phyloP scores from a whole-genome alignment of 2,888 invertebrate genomes.

The Oasisia sp. region DNA sequence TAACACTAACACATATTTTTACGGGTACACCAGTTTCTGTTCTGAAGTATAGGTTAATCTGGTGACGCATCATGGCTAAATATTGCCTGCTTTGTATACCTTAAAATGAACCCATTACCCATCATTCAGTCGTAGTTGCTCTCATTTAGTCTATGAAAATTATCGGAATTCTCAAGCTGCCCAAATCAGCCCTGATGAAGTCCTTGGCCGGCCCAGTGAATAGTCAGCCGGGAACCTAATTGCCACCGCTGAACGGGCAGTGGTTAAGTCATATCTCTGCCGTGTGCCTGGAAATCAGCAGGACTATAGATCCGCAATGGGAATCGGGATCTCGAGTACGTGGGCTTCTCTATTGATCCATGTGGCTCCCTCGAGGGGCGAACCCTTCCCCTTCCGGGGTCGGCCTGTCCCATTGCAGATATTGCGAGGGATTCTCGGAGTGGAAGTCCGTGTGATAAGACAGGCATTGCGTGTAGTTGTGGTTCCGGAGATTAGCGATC shows the following conservation, averaged over 20 bases:
- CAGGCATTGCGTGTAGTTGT: neutral
- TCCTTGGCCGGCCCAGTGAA: neutral
- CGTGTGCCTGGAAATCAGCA: neutral
- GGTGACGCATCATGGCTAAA: neutral
- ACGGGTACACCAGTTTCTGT: neutral
- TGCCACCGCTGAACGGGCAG: neutral
- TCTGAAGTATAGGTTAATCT: neutral
- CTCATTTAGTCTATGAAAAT: slow-evolving; percentile 8
- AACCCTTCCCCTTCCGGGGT: neutral
- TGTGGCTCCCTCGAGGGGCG: neutral
- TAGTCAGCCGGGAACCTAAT: neutral
- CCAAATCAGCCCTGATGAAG: neutral
- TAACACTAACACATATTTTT: neutral
- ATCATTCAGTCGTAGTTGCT: neutral
- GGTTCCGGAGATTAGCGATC: neutral
- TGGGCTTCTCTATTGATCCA: neutral
- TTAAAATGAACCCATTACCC: neutral
- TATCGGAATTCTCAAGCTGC: neutral
- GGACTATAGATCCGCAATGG: neutral
- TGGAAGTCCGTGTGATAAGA: neutral
- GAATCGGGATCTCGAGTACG: neutral
- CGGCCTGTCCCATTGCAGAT: neutral
- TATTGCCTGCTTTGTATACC: neutral
- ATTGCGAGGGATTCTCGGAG: neutral
- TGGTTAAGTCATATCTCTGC: neutral